Conservation (phyloP, 2,113 vertebrate genomes). For the Potamarius usumacintae region DNA sequence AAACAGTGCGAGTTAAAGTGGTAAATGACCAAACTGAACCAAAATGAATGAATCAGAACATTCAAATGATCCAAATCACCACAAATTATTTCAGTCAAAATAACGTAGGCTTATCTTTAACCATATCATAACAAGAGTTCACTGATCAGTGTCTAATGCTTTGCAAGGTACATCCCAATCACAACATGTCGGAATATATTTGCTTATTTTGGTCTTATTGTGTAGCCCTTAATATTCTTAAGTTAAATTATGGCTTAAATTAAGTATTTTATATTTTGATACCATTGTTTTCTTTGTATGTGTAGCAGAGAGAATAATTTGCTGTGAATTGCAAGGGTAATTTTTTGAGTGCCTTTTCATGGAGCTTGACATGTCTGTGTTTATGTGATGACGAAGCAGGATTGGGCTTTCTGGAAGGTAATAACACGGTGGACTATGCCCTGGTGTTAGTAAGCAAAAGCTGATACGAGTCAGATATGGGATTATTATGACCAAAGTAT, state of each 20-base stretch:
- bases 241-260: not conserved
- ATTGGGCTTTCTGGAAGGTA: not conserved
- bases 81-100: not conserved
- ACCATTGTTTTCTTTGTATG: not conserved
- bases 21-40: not conserved
- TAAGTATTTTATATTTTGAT: not conserved
- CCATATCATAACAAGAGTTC: not conserved
- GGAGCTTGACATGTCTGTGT: not conserved
- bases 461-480: not conserved
- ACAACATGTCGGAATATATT: not conserved
- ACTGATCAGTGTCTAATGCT: not conserved
- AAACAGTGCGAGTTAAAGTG: not conserved
- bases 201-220: not conserved
- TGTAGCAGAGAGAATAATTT: not conserved
- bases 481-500: conserved; percentile 1
- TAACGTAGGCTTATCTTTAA: not conserved
- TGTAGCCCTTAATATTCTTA: not conserved
- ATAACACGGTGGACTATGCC: conserved; percentile 18
- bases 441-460: not conserved
- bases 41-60: too few relatives aligned
- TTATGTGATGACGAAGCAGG: conserved; percentile 14
- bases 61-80: too few relatives aligned
- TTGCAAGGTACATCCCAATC: not conserved
- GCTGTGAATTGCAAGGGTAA: not conserved
- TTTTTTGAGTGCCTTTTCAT: not conserved